A percentile compares a stretch with the other conserved stretches of the same genome.
Evolutionary conservation across 2,113 vertebrate genomes (phyloP).

Genomic region (Pitta sordida): DNA sequence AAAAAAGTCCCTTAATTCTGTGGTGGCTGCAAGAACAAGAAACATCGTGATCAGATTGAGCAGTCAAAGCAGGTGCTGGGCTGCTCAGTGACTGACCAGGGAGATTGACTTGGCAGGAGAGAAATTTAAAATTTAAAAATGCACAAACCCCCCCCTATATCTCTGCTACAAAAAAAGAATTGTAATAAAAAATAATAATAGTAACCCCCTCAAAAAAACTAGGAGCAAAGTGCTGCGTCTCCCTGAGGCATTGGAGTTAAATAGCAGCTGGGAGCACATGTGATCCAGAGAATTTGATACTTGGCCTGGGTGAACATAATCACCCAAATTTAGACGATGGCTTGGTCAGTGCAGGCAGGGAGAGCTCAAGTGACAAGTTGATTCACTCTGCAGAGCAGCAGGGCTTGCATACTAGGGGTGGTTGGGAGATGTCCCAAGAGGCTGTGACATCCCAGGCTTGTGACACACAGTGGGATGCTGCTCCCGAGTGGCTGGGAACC

Average conservation of each 20-base stretch:
- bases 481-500: not conserved
- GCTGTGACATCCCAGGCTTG: not conserved
- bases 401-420: not conserved
- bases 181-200: not conserved
- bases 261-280: conserved; percentile 71
- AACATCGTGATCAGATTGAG: conserved; percentile 82
- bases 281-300: conserved; percentile 86
- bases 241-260: conserved; percentile 46
- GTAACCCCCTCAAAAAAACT: not conserved
- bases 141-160: too few relatives aligned
- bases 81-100: not conserved
- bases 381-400: not conserved
- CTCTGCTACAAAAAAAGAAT: not conserved
- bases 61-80: not conserved
- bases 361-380: conserved; percentile 68
- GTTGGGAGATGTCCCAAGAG: not conserved
- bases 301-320: conserved; percentile 61
- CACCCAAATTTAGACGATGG: conserved; percentile 85
- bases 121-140: not conserved
- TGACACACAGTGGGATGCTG: not conserved
- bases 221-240: not conserved
- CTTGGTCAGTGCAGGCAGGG: conserved; percentile 38
- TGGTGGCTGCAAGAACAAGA: conserved; percentile 91
- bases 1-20: conserved; percentile 92
- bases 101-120: not conserved